Evolutionary conservation across 2,797 vertebrate genomes (phyloP).

Genomic region (Clarias fuscus): DNA sequence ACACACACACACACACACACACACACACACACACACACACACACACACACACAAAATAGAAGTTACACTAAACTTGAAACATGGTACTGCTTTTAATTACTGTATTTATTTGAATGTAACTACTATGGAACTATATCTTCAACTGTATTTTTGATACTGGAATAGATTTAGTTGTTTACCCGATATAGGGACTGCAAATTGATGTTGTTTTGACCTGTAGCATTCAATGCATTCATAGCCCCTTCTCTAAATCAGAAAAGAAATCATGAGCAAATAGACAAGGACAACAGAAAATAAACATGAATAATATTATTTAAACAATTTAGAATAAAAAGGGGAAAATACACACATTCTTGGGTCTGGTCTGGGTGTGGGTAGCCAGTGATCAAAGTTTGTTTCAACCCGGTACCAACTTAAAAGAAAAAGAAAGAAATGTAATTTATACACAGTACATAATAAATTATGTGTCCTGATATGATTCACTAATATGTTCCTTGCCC

Average conservation of each 20-base stretch:
- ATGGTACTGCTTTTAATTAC: too few relatives aligned
- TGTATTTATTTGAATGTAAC: not conserved
- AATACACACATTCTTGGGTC: slow-evolving; percentile 80
- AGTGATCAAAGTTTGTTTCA: slow-evolving; percentile 95
- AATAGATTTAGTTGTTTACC: slow-evolving; percentile 65
- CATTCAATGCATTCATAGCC: slow-evolving; percentile 85
- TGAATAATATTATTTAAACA: not conserved
- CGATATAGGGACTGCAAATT: slow-evolving; percentile 79
- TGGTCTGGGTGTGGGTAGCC: slow-evolving; percentile 76
- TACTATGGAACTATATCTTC: not conserved
- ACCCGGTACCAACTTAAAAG: slow-evolving; percentile 88
- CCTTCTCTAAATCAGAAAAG: slow-evolving; percentile 72
- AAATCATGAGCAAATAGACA: slow-evolving; percentile 17
- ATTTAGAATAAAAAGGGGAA: not conserved
- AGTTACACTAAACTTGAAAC: not conserved
- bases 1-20: not conserved
- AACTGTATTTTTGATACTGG: not conserved
- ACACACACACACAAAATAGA: not conserved
- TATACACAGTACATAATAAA: not conserved
- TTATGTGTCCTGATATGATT: not conserved
- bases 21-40: not conserved
- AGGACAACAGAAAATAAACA: not conserved
- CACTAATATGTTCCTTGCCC: not conserved
- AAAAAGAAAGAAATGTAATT: not conserved
- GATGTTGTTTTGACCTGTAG: slow-evolving; percentile 83